Evolutionary conservation across 2,797 vertebrate species (phyloP).

Genomic region (Chiroxiphia lanceolata): DNA sequence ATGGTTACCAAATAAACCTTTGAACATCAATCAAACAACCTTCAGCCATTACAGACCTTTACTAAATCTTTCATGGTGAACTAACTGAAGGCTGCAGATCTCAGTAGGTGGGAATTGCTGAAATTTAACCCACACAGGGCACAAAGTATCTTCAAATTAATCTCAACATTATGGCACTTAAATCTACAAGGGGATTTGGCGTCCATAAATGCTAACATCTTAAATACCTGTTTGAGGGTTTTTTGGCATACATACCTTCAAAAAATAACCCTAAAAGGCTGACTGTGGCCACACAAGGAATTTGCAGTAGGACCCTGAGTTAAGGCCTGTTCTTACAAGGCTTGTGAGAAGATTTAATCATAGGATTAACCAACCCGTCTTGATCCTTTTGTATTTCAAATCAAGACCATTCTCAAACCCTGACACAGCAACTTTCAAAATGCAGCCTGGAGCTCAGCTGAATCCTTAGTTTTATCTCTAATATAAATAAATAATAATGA

Average conservation of each 20-base stretch:
- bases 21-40: not conserved
- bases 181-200: not conserved
- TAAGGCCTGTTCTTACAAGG: not conserved
- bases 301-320: not conserved
- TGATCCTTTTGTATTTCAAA: not conserved
- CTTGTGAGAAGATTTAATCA: not conserved
- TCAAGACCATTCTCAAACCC: not conserved
- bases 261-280: not conserved
- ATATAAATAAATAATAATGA: conserved; percentile 40
- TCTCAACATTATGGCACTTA: not conserved
- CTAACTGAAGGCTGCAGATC: not conserved
- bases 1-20: not conserved
- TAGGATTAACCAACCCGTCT: not conserved
- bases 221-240: not conserved
- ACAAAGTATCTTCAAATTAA: not conserved
- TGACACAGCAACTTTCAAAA: conserved; percentile 2
- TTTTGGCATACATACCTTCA: not conserved
- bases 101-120: not conserved
- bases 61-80: not conserved
- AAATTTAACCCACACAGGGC: not conserved
- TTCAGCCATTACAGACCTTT: not conserved
- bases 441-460: not conserved
- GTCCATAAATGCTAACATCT: not conserved
- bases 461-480: not conserved
- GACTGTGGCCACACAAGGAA: not conserved